Base-by-base conservation (phyloP, 2,888 invertebrate genomes). In the Brachyopa scutellaris region DNA sequence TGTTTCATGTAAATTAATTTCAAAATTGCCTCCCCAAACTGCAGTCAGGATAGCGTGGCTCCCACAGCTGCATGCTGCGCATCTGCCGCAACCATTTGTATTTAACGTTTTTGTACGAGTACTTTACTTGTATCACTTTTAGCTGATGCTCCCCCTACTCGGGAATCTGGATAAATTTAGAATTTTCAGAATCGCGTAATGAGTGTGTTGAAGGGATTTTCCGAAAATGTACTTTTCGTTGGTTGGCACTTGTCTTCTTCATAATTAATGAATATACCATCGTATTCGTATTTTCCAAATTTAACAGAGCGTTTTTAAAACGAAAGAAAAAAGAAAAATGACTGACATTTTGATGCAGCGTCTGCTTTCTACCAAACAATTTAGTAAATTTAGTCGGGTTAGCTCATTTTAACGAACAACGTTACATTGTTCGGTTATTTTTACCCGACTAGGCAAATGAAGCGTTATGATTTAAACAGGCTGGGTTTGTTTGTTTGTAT, bases 161-260 rank as follows among this genome's bases (percentile, higher is more conserved):
- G 49, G 49, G 57, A 74, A 74, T 42, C 15, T 31, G 77, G 62
- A 51, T 80, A 80, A 80, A 80, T 67, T 76, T 80, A 80, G 80
- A 80, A 80, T 62, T 76, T 80, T 45, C 51, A 80, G 80, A 76
- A 80, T 62, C 69, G 29, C 62, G 9, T 76, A 69, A 76, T 76
- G 69, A 76, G 61, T 62, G 49, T 23, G 69, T 36, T 80, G 76
- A 69, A 64, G 76, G 69, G 57, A 76, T 57, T 80, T 76, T 76
- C 62, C 69, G 49, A 69, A 51, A 26, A 26, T 26, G 4, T 33
- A 19, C 13, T 8, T 38, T 29, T 77, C 33, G 5, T 51, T 31
- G 45, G 15, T 74, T 13, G 31, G 21, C 45, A 61, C 59, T 47
- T 69, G 51, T 45, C 21, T 42, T 26, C 11, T 15, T 19, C 29